These are phyloP conservation scores for Willowsia nigromaculata DNA, from an alignment of 2,888 invertebrate species.

Conservation along the genomic window DNA sequence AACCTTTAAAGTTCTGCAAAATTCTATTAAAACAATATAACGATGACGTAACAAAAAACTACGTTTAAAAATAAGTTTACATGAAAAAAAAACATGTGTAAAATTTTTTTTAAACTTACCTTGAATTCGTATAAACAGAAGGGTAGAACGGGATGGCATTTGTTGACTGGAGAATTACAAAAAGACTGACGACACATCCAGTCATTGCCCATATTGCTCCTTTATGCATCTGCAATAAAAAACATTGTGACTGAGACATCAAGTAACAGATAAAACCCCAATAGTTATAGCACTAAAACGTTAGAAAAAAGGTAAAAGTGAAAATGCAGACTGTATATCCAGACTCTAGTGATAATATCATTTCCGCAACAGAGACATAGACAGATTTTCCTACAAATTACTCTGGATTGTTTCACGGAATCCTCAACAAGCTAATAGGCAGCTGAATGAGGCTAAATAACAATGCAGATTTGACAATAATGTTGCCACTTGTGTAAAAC, in stretches of 20 bases:
- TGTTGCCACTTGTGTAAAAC: neutral
- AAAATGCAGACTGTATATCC: neutral
- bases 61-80: no score
- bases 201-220: slow-evolving; percentile 72
- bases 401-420: neutral
- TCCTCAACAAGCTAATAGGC: neutral
- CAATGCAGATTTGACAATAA: slow-evolving; percentile 7
- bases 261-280: no score
- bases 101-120: slow-evolving; percentile 55
- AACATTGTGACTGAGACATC: neutral
- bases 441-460: slow-evolving; percentile 36
- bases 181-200: slow-evolving; percentile 65
- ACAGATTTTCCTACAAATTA: neutral
- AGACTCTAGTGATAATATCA: neutral
- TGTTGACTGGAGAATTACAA: slow-evolving; percentile 74
- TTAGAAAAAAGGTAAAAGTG: neutral
- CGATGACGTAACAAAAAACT: no score
- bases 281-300: no score
- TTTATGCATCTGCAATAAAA: slow-evolving; percentile 64
- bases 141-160: slow-evolving; percentile 77
- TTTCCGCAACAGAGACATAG: neutral
- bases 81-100: neutral
- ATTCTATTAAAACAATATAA: no score
- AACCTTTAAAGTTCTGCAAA: no score
- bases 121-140: slow-evolving; percentile 76